A percentile compares a stretch with the other conserved stretches of the same genome.
Conservation (phyloP, 2,797 vertebrate species). For the Tiaroga cobitis region DNA sequence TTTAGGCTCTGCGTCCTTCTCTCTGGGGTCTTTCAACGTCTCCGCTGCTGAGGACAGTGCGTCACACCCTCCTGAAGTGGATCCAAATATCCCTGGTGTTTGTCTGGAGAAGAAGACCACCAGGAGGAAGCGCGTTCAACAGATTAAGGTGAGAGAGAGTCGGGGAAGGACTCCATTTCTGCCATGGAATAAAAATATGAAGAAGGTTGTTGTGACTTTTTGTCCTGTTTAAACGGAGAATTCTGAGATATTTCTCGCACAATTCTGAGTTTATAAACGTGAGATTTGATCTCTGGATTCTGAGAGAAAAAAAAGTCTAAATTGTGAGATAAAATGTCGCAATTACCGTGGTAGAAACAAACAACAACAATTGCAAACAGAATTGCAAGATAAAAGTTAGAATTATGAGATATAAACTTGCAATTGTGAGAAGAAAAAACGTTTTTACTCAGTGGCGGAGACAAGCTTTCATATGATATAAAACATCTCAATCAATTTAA, state of each 20-base stretch:
- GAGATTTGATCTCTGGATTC: neutral
- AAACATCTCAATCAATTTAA: neutral
- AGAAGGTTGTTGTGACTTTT: neutral
- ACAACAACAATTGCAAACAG: too few relatives aligned
- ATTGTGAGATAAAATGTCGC: too few relatives aligned
- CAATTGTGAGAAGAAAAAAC: neutral
- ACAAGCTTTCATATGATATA: neutral
- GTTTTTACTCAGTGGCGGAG: neutral
- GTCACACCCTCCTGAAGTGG: constrained; percentile 55
- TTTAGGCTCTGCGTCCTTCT: constrained; percentile 44
- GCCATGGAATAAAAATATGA: neutral
- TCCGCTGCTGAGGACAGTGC: constrained; percentile 51
- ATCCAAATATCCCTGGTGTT: constrained; percentile 76
- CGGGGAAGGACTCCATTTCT: neutral
- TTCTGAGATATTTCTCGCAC: too few relatives aligned
- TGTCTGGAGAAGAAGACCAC: constrained; percentile 72
- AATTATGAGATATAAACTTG: neutral
- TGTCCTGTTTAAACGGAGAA: neutral
- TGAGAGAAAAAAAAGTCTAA: neutral
- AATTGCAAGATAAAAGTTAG: neutral
- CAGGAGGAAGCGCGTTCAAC: constrained; percentile 71
- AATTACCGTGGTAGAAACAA: neutral
- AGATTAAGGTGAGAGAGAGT: constrained; percentile 72
- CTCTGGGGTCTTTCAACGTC: constrained; percentile 48
- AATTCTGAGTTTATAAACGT: neutral